Evolutionary conservation across 2,797 vertebrate species (phyloP).

Genomic region (Silurus lanzhouensis): DNA sequence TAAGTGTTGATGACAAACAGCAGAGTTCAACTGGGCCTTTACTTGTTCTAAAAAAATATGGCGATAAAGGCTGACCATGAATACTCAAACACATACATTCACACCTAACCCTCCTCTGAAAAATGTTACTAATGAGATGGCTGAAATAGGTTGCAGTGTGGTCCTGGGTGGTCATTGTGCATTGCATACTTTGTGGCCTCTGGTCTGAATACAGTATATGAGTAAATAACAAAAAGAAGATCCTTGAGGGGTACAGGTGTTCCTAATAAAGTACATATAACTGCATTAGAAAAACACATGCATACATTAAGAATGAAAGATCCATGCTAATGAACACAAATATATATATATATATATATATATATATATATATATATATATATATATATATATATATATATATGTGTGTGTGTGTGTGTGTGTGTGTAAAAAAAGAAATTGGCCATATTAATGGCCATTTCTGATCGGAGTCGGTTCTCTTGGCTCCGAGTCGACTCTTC

Average conservation of each 20-base stretch:
- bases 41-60: too few species aligned
- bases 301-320: too few species aligned
- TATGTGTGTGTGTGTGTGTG: neutral
- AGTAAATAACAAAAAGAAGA: too few species aligned
- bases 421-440: too few species aligned
- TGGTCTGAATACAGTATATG: too few species aligned
- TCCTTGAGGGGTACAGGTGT: neutral
- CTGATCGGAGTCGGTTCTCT: neutral
- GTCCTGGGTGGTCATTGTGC: too few species aligned
- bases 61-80: neutral
- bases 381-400: neutral
- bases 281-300: too few species aligned
- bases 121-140: too few species aligned
- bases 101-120: neutral
- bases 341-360: too few species aligned
- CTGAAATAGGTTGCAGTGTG: too few species aligned
- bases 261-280: neutral
- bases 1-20: neutral
- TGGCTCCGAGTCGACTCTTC: slow-evolving; percentile 1
- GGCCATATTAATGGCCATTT: neutral
- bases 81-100: neutral
- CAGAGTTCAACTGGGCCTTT: neutral
- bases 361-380: neutral
- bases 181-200: too few species aligned
- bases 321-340: too few species aligned